A percentile compares a stretch with the other conserved stretches of the same genome.
Evolutionary conservation across 2,113 vertebrate species (phyloP).

Genomic region (Protobothrops mucrosquamatus): DNA sequence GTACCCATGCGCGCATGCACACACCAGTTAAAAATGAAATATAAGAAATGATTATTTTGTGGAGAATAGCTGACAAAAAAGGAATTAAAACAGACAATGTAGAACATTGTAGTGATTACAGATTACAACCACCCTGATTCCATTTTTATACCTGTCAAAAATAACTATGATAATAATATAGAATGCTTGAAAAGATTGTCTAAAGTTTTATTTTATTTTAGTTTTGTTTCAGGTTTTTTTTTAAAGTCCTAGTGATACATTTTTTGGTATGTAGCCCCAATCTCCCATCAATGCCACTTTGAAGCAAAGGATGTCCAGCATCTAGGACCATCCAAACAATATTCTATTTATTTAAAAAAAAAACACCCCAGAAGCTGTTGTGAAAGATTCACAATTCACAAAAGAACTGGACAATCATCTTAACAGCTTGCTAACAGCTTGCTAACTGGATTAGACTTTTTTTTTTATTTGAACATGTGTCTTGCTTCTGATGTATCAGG

Average conservation of each 20-base stretch:
- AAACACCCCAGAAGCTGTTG: background rate
- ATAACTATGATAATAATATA: background rate
- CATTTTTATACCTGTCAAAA: background rate
- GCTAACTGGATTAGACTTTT: background rate
- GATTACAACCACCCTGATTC: background rate
- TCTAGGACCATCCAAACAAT: background rate
- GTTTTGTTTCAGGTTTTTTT: background rate
- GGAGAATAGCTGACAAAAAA: background rate
- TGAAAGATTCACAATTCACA: background rate
- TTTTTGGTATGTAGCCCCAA: background rate
- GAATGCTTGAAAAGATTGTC: background rate
- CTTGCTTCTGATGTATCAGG: background rate
- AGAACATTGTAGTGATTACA: background rate
- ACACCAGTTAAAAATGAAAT: background rate
- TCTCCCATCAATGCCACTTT: background rate
- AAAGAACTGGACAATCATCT: background rate
- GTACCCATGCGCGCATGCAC: accelerated
- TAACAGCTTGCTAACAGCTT: background rate
- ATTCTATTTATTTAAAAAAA: background rate
- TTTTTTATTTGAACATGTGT: background rate
- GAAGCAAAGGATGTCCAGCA: background rate
- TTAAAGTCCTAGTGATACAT: background rate
- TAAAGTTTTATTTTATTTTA: background rate
- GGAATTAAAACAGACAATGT: background rate
- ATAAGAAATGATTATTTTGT: background rate